Evolutionary conservation across 2,888 invertebrate genomes (phyloP).

Genomic region (Pediacus dermestoides): DNA sequence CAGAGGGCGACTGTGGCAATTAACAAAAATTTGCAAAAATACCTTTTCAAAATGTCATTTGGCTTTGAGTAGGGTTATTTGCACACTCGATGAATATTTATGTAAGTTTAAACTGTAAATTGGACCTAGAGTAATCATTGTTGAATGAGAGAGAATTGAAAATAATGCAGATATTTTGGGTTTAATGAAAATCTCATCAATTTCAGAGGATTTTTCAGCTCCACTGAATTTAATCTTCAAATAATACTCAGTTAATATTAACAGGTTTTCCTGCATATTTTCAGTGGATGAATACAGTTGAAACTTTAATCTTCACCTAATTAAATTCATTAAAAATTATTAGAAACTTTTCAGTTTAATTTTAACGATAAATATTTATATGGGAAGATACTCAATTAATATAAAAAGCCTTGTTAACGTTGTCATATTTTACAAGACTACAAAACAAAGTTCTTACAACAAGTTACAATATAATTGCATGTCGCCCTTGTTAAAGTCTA

Average conservation of each 20-base stretch:
- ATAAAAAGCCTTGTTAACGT: slow-evolving; percentile 3
- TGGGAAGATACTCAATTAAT: slow-evolving; percentile 8
- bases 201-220: slow-evolving; percentile 4
- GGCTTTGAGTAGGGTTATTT: slow-evolving; percentile 11
- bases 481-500: too few species aligned
- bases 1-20: slow-evolving; percentile 19
- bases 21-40: slow-evolving; percentile 23
- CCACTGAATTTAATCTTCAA: too few species aligned
- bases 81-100: slow-evolving; percentile 23
- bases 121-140: slow-evolving; percentile 15
- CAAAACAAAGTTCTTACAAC: too few species aligned
- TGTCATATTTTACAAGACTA: too few species aligned
- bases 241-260: too few species aligned
- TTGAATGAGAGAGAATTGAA: slow-evolving; percentile 14
- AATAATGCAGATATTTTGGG: slow-evolving; percentile 14
- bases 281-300: too few species aligned
- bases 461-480: too few species aligned
- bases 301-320: too few species aligned
- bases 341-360: too few species aligned
- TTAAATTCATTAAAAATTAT: too few species aligned
- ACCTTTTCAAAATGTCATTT: slow-evolving; percentile 24
- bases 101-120: slow-evolving; percentile 19
- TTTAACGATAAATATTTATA: slow-evolving; percentile 10
- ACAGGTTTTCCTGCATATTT: too few species aligned
- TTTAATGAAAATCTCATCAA: slow-evolving; percentile 12